Base-by-base conservation (phyloP, 2,888 invertebrate species). In the Boloria selene region DNA sequence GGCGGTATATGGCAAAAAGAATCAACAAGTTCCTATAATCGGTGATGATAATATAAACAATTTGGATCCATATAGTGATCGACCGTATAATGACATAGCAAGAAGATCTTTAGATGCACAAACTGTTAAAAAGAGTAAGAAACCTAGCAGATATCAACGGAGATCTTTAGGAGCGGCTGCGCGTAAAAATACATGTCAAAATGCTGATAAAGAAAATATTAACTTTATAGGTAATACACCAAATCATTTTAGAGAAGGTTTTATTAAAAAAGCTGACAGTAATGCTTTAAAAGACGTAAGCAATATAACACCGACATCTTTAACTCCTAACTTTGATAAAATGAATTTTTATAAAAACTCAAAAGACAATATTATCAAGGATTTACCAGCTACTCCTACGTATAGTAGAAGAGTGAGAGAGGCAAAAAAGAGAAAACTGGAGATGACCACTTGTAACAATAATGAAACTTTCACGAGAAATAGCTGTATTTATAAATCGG, bases 241-340 rank as follows among this genome's bases (percentile, higher is more conserved):
- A 70, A 94, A 94, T 74, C 93, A 93, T 73, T 94, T 88, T 70
- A 93, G 93, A 76, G 93, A 94, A 72, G 93, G 94, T 3, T 94
- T 93, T 26, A 75, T 86, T 3, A 93, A 93, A 66, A 94, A 94
- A 79, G 78, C 88, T 26, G 93, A 93, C 72, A 89, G 82, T 1
- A 74, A 85, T 62, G 91, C 90, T 13, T 81, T 94, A 0, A 92
- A 94, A 80, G 94, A 94, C 77, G 93, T 94, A 10, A 94, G 94
- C 75, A 94, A 94, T 75, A 87, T 94, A n/a, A 94, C 94, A 3
- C 94, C 94, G 0, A 93, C 85, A 17, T 83, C 88, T 16, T 79
- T 77, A 0, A 91, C 90, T 1, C 89, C 92, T 5, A 85, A 78
- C 17, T 79, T 81, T 52, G 90, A 90, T 10, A 84, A 85, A 55